Percentiles rank a stretch among this genome's conserved stretches.
Evolutionary conservation across 2,113 vertebrate species (phyloP).

Genomic region (Fregata magnificens): DNA sequence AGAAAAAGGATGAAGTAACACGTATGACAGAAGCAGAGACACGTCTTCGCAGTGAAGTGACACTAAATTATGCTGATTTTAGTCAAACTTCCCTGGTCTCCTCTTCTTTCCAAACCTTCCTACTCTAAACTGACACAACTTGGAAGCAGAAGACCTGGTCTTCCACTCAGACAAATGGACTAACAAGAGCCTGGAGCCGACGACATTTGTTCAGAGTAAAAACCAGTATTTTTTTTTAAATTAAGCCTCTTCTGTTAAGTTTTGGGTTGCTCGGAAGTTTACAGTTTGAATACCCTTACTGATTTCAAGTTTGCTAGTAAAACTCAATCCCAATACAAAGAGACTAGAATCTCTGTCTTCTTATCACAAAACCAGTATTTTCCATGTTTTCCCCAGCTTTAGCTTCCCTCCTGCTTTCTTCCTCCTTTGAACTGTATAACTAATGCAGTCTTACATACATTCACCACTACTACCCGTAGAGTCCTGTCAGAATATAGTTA

Average conservation of each 20-base stretch:
- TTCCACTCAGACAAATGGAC: neutral
- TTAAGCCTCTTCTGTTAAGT: neutral
- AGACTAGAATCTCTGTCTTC: neutral
- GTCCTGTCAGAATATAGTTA: neutral
- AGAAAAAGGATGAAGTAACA: neutral
- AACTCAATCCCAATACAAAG: neutral
- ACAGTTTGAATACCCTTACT: neutral
- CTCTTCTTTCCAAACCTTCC: neutral
- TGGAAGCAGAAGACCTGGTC: neutral
- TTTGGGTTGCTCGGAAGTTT: neutral
- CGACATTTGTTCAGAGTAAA: neutral
- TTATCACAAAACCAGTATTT: neutral
- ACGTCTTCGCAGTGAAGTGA: neutral
- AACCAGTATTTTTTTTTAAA: neutral
- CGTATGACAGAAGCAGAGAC: neutral
- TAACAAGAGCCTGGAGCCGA: neutral
- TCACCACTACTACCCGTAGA: neutral
- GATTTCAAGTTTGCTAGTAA: neutral
- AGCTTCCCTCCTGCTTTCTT: neutral
- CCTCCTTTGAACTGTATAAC: conserved; percentile 13
- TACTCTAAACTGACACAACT: neutral
- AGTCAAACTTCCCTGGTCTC: neutral
- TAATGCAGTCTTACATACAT: neutral
- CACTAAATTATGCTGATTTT: neutral
- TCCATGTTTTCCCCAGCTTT: neutral